These are phyloP conservation scores for Chrysodeixis includens DNA, from an alignment of 2,888 invertebrate species.

Conservation along the genomic window DNA sequence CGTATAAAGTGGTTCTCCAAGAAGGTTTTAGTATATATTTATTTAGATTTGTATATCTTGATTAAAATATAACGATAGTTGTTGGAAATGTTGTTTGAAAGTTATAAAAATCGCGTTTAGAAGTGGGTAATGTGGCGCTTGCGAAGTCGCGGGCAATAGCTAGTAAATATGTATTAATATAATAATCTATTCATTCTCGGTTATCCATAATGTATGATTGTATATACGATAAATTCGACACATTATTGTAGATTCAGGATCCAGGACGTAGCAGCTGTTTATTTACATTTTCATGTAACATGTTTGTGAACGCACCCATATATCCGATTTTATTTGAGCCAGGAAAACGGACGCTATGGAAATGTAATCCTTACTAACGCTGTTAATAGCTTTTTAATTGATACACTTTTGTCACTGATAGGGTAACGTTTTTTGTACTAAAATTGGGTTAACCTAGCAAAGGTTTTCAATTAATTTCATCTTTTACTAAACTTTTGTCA, in stretches of 20 bases:
- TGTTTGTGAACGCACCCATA: neutral
- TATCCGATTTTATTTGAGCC: neutral
- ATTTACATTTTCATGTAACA: constrained; percentile 4
- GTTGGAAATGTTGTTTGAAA: no score
- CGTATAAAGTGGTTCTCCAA: no score
- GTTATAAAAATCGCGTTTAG: no score
- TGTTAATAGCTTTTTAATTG: constrained; percentile 1
- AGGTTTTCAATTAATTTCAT: no score
- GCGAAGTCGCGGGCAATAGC: no score
- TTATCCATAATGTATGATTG: neutral
- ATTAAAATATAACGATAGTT: no score
- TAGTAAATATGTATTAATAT: no score
- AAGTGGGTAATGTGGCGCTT: no score
- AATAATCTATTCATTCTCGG: neutral
- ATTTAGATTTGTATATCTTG: no score
- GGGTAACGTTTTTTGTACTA: neutral
- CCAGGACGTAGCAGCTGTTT: neutral
- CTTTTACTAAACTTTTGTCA: no score
- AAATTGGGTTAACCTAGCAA: no score
- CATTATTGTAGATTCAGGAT: neutral
- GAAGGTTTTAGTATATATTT: no score
- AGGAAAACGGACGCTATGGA: neutral
- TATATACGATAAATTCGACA: constrained; percentile 1
- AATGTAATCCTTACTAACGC: neutral
- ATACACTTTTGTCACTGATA: neutral